Base-by-base conservation (phyloP, 2,113 vertebrate genomes). In the Apus apus region DNA sequence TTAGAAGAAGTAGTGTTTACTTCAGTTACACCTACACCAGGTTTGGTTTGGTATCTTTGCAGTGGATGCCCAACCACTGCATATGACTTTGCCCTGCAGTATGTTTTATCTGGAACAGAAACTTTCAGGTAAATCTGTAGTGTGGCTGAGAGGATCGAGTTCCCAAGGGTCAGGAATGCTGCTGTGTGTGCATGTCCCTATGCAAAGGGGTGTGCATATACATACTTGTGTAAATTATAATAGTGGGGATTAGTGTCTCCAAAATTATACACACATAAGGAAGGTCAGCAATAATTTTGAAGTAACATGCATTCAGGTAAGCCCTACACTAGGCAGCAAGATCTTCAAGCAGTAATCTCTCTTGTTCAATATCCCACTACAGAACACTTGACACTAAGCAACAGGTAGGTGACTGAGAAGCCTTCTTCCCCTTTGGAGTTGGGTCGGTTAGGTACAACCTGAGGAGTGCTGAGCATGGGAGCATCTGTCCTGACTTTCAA, bases 121-220 rank as follows among this genome's bases (percentile, higher is more conserved):
- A 23, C 36, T 48, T 48, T 56, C 11, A 29, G 50, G 9, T 56
- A n/a, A 23, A 68, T 22, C 15, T 36, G 3, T 0, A 4, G 22
- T 3, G 32, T 51, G 43, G 26, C 38, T 86, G 83, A 67, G 25
- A 85, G 70, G 27, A 34, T 4, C 3, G 38, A 8, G 15, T 71
- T 82, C 19, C 23, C 23, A 30, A 8, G 1, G 45, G 1, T 21
- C 2, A 0, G 46, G 32, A 30, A 29, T n/a, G 29, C 10, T 21
- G 27, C n/a, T 21, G 4, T 32, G 6, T 34, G 3, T 18, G 23
- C 25, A 9, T 5, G 2, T 15, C 9, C 4, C 1, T 18, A 4
- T 29, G 15, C 15, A 3, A 34, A 8, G 11, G 32, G 4, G 1
- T 27, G 26, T 38, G 7, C 0, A 0, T 26, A 14, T 1, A 71